Conservation (phyloP, 2,797 vertebrate species). For the Etheostoma perlongum region DNA sequence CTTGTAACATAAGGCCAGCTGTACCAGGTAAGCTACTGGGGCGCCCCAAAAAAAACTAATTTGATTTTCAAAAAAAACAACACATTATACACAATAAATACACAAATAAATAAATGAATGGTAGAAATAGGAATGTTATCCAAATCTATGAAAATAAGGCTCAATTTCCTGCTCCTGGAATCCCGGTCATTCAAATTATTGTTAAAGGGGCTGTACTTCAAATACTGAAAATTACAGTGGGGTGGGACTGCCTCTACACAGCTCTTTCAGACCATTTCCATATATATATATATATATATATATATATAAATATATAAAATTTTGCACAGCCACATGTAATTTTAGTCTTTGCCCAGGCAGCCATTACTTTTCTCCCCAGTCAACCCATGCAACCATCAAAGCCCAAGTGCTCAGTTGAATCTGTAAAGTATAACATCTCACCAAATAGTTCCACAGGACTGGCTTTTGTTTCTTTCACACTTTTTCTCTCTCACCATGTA, state of each 20-base stretch:
- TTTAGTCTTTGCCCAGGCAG: no score
- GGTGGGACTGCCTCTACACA: no score
- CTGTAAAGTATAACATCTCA: slow-evolving; percentile 16
- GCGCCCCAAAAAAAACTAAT: not conserved
- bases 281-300: no score
- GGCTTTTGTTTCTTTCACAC: slow-evolving; percentile 2
- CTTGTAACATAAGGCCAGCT: no score
- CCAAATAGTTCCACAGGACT: slow-evolving; percentile 11
- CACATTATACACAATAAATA: not conserved
- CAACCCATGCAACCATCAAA: not conserved
- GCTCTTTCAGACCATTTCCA: no score
- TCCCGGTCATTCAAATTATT: not conserved
- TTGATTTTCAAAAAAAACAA: not conserved
- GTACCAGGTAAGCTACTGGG: no score
- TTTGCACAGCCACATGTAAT: no score
- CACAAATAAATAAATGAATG: not conserved
- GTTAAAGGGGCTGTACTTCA: no score
- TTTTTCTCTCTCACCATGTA: slow-evolving; percentile 1
- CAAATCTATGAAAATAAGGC: not conserved
- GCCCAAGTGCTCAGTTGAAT: not conserved
- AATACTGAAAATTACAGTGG: no score
- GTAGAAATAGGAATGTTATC: not conserved
- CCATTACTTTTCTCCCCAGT: slow-evolving; percentile 1
- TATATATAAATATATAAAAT: no score
- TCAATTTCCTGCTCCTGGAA: not conserved